Conservation (phyloP, 2,113 vertebrate species). For the Hippocampus abdominalis region DNA sequence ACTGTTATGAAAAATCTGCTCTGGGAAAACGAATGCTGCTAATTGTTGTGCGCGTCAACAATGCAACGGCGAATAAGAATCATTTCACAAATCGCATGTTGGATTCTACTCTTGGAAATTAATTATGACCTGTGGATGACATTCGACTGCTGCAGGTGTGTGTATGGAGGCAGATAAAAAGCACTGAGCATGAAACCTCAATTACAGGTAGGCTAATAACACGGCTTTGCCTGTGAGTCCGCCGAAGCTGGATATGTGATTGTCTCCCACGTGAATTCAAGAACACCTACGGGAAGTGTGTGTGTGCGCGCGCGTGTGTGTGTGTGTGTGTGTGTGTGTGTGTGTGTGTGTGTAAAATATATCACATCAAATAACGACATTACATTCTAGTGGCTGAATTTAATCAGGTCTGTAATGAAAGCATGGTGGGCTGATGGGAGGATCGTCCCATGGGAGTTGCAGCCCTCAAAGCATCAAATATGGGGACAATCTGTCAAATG, state of each 20-base stretch:
- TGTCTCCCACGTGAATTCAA: conserved; percentile 30
- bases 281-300: conserved; percentile 37
- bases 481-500: conserved; percentile 25
- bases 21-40: not conserved
- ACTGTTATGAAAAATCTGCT: conserved; percentile 15
- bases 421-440: conserved; percentile 49
- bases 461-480: conserved; percentile 47
- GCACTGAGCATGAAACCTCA: conserved; percentile 10
- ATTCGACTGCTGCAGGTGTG: not conserved
- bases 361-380: conserved; percentile 48
- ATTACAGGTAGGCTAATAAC: conserved; percentile 33
- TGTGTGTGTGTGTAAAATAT: conserved; percentile 1
- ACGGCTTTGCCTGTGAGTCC: conserved; percentile 44
- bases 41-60: not conserved
- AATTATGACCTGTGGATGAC: not conserved
- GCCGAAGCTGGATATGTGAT: conserved; percentile 54
- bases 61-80: not conserved
- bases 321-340: conserved; percentile 15
- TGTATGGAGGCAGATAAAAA: conserved; percentile 11
- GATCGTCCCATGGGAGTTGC: conserved; percentile 44
- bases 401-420: conserved; percentile 62
- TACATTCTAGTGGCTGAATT: conserved; percentile 41
- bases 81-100: conserved; percentile 1
- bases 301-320: conserved; percentile 5
- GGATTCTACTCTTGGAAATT: conserved; percentile 2